A percentile compares a stretch with the other conserved stretches of the same genome.
Evolutionary conservation across 2,113 vertebrate genomes (phyloP).

Genomic region (Astatoreochromis straeleni): DNA sequence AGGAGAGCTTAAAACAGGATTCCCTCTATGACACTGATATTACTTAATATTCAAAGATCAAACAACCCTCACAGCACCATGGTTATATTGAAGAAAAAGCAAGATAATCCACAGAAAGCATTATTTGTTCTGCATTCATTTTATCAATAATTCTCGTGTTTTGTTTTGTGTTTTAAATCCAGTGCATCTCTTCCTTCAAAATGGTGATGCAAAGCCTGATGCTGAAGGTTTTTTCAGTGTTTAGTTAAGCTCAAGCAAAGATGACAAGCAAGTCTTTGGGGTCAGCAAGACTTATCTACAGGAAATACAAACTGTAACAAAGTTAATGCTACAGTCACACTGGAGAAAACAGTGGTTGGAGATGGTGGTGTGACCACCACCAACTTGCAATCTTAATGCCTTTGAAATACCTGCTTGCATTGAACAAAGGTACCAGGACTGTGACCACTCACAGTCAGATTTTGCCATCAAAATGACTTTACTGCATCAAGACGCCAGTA

Average conservation of each 20-base stretch:
- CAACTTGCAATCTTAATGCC: neutral
- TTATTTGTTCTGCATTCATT: neutral
- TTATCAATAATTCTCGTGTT: neutral
- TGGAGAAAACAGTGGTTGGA: neutral
- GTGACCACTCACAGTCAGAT: neutral
- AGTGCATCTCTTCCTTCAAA: neutral
- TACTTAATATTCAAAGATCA: neutral
- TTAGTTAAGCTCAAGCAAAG: neutral
- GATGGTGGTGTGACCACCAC: neutral
- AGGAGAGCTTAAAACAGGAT: neutral
- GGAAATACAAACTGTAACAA: neutral
- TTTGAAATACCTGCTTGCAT: neutral
- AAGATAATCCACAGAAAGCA: neutral
- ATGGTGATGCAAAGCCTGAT: neutral
- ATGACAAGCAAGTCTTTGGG: neutral
- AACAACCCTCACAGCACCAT: neutral
- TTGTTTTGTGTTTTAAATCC: neutral
- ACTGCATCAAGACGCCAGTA: neutral
- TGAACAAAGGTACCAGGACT: neutral
- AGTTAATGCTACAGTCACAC: neutral
- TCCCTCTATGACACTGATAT: neutral
- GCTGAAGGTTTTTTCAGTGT: neutral
- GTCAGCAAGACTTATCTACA: neutral
- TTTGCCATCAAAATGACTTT: neutral
- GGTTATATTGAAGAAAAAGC: neutral